Evolutionary conservation across 2,888 invertebrate species (phyloP).

Genomic region (Pantelozetes paolii): DNA sequence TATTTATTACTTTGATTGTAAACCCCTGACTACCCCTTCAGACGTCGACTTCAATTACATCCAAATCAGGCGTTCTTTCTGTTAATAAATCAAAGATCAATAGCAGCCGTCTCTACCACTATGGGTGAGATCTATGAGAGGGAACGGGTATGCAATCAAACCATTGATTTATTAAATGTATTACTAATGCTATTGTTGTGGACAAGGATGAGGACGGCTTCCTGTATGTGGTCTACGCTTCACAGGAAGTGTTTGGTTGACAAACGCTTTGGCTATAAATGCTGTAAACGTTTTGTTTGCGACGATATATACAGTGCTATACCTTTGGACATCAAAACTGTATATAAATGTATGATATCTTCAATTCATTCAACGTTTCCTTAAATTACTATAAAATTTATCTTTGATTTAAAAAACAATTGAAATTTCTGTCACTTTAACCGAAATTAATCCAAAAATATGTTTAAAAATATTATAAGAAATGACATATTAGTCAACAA

Average conservation of each 20-base stretch:
- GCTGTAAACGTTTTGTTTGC: not conserved
- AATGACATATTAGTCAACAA: too few relatives aligned
- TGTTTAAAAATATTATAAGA: too few relatives aligned
- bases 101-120: conserved; percentile 74
- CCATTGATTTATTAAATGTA: not conserved
- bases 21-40: conserved; percentile 44
- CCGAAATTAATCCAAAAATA: too few relatives aligned
- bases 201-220: conserved; percentile 73
- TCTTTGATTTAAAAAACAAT: not conserved
- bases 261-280: not conserved
- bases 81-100: conserved; percentile 74
- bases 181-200: not conserved
- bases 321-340: not conserved
- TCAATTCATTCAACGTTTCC: not conserved
- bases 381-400: not conserved
- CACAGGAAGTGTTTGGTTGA: conserved; percentile 78
- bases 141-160: conserved; percentile 55
- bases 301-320: conserved; percentile 19
- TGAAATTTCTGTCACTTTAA: too few relatives aligned
- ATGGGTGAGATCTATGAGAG: conserved; percentile 74
- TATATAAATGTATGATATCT: conserved; percentile 21
- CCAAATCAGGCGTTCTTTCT: conserved; percentile 63
- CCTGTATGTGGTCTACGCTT: conserved; percentile 81
- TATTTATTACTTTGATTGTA: not conserved
- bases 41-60: conserved; percentile 57